These are phyloP conservation scores for Typhlichthys subterraneus DNA, from an alignment of 2,797 vertebrate species.

Conservation along the genomic window DNA sequence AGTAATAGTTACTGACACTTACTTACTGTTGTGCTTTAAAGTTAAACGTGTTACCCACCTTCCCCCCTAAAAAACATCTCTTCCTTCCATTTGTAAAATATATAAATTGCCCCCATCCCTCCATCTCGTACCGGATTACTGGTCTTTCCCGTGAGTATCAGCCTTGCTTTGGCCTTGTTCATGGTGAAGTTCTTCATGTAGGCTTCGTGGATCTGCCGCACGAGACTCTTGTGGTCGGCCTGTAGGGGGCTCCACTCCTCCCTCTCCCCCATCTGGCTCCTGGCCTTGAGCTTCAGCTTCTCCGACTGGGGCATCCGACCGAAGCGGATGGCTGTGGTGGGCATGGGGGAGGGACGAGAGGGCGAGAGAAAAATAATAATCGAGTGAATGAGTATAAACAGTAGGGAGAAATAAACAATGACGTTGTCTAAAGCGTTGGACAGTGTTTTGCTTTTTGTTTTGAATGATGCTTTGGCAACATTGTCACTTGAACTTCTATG, in stretches of 20 bases:
- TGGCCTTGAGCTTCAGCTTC: slow-evolving; percentile 90
- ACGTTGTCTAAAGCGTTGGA: too few relatives aligned
- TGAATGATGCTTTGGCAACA: too few relatives aligned
- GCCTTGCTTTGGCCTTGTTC: slow-evolving; percentile 93
- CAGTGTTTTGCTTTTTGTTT: too few relatives aligned
- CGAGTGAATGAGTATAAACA: neutral
- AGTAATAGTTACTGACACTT: too few relatives aligned
- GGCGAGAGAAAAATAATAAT: slow-evolving; percentile 2
- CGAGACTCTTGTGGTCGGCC: slow-evolving; percentile 85
- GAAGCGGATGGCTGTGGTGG: slow-evolving; percentile 88
- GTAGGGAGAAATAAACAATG: too few relatives aligned
- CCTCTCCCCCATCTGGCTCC: slow-evolving; percentile 83
- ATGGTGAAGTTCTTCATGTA: slow-evolving; percentile 95
- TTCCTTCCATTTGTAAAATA: neutral
- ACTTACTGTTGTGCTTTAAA: too few relatives aligned
- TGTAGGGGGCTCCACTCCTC: slow-evolving; percentile 74
- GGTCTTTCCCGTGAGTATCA: slow-evolving; percentile 91
- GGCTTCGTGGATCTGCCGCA: slow-evolving; percentile 88
- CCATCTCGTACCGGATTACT: slow-evolving; percentile 81
- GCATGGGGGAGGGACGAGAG: slow-evolving; percentile 14
- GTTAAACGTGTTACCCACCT: too few relatives aligned
- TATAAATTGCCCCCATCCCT: neutral
- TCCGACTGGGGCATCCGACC: slow-evolving; percentile 95
- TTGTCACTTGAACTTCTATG: too few relatives aligned
- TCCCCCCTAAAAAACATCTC: neutral